Conservation (phyloP, 2,113 vertebrate species). For the Bos indicus region DNA sequence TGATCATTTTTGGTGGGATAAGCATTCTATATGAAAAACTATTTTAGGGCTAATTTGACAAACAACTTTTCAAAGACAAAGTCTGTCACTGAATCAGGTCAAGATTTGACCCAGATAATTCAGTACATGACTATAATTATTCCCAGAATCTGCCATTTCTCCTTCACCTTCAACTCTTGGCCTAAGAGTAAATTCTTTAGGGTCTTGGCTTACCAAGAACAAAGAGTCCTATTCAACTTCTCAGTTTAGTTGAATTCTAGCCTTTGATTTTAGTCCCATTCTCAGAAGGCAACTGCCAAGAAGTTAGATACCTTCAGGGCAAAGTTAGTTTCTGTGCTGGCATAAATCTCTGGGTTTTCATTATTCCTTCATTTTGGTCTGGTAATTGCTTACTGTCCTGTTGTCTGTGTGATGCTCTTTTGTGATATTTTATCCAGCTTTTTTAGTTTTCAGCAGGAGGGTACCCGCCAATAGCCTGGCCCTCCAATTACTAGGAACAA, state of each 20-base stretch:
- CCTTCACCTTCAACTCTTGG: background rate
- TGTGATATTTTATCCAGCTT: background rate
- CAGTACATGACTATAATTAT: background rate
- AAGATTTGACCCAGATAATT: background rate
- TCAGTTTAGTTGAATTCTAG: background rate
- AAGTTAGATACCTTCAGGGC: background rate
- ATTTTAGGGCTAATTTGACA: background rate
- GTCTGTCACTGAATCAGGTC: background rate
- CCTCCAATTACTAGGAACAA: background rate
- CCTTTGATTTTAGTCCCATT: background rate
- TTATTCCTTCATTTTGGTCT: background rate
- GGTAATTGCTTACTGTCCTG: background rate
- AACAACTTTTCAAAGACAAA: background rate
- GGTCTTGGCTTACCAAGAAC: background rate
- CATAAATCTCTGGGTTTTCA: background rate
- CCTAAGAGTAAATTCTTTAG: background rate
- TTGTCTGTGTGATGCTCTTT: background rate
- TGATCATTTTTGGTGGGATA: background rate
- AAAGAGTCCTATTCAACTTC: background rate
- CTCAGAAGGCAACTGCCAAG: background rate
- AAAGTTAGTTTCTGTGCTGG: background rate
- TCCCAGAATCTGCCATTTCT: background rate
- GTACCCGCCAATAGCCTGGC: background rate
- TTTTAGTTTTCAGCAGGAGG: background rate
- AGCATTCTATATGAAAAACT: background rate